Evolutionary conservation across 2,888 invertebrate species (phyloP), one percentile per base, ranked within the genome.

Genomic region (Chrysina gloriosa): DNA sequence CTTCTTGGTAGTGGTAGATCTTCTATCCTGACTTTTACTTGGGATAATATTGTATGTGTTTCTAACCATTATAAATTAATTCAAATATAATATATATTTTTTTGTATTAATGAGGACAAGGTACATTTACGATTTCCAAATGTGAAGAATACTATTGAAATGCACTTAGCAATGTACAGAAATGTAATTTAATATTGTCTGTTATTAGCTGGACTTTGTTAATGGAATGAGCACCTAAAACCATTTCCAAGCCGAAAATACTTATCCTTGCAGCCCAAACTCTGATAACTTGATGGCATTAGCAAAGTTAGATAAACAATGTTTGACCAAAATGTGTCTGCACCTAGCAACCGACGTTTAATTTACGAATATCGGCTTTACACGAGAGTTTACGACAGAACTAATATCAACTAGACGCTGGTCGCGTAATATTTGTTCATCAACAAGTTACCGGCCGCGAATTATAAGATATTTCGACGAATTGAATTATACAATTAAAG

Each of bases 401-500:
- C 34, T 34, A 50, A 64, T 31, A 27, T 23, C 23, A 34, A 64
- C 50, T 29, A 29, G 11, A 14, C 21, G n/a, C 39, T 31, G 14
- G 27, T 19, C 63, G 56, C 21, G 34, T 48, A 50, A 50, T 64
- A 64, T 50, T 65, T 29, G 54, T 31, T 42, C 45, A 47, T 66
- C 66, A 66, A 66, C 66, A 66, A 66, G 66, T 58, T 47, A 31
- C 36, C 45, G 23, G 23, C 16, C 23, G 47, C 34, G 29, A 58
- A 66, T 66, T 66, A 66, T 66, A 58, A 66, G 47, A 56, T 66
- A 66, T 66, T 56, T 56, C 21, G 56, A 48, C 50, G 58, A 66
- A 66, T 66, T 66, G 34, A 58, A 58, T 66, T 66, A 66, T 34
- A 56, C 58, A 66, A 66, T 66, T 66, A 66, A 47, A 56, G 66